Base-by-base conservation (phyloP, 2,888 invertebrate species). In the Microctonus hyperodae region DNA sequence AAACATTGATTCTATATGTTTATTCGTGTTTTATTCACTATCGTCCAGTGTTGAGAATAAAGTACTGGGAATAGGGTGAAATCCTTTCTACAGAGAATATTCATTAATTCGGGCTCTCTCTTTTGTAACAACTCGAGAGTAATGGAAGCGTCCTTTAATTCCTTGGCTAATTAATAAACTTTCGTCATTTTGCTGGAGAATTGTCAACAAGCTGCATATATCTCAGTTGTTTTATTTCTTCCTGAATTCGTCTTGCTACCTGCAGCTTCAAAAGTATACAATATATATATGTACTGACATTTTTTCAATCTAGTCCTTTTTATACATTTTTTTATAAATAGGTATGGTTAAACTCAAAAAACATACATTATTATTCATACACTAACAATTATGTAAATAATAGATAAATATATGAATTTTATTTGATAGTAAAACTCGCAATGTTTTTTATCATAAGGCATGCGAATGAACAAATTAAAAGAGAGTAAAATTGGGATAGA, bases 121-220 rank as follows among this genome's bases (percentile, higher is more conserved):
- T 58, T 35, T 40, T 51, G 44, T 9, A 25, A 13, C 57, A 7
- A 10, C 31, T 40, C 64, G 65, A 13, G 31, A 62, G 62, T 53
- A 62, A 33, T 53, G 25, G 23, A 62, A 53, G 74, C 75, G 72
- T 74, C 75, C 75, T 76, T 77, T 79, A 79, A 80, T 80, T 79
- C 78, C 63, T 74, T 44, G 73, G 78, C 79, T 81, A 81, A 81
- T 81, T 81, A 80, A 80, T 80, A 80, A 81, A 81, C 80, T 81
- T 80, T 80, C 75, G 76, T 74, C 77, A 76, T 76, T 77, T 78
- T 74, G 23, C 13, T 44, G 33, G 57, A 28, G 57, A 58, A 63
- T 44, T 63, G 61, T 67, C 62, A 62, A 68, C 68, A 67, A 64
- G 63, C 72, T 70, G 71, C 72, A 72, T 64, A n/a, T n/a, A 3